Percentiles rank a stretch among this genome's conserved stretches.
Conservation (phyloP, 2,888 invertebrate species). For the Limnephilus auricula region DNA sequence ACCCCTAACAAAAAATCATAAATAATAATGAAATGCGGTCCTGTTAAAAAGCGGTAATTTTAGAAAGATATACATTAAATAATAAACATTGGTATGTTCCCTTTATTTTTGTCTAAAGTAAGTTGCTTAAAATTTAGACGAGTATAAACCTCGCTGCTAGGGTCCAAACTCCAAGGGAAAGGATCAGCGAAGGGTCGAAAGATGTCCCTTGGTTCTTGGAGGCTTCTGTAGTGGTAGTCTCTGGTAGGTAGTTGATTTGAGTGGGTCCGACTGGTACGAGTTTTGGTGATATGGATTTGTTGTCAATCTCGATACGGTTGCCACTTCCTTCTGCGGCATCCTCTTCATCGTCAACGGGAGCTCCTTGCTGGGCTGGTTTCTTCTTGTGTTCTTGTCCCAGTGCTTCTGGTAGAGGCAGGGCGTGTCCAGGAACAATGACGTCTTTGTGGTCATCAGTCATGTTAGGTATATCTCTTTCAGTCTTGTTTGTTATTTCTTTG, state of each 20-base stretch:
- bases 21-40: background rate
- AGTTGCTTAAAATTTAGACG: constrained; percentile 28
- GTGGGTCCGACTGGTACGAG: constrained; percentile 45
- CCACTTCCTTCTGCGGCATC: constrained; percentile 65
- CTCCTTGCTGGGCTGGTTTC: constrained; percentile 59
- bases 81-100: background rate
- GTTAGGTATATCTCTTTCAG: constrained; percentile 36
- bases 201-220: constrained; percentile 50
- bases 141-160: constrained; percentile 39
- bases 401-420: constrained; percentile 62
- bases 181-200: constrained; percentile 25
- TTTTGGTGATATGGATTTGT: constrained; percentile 48
- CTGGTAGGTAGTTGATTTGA: constrained; percentile 18
- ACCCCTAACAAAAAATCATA: background rate
- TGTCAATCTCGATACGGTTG: constrained; percentile 53
- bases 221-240: constrained; percentile 53
- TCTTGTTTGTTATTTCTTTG: constrained; percentile 17
- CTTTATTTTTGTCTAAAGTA: constrained; percentile 22
- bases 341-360: constrained; percentile 65
- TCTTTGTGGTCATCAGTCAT: constrained; percentile 35
- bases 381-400: constrained; percentile 64
- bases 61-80: background rate
- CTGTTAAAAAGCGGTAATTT: background rate
- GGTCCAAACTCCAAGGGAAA: constrained; percentile 47
- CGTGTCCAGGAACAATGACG: constrained; percentile 51